phyloP scores from a whole-genome alignment of 2,797 vertebrate genomes.

The Phoeniculus purpureus region DNA sequence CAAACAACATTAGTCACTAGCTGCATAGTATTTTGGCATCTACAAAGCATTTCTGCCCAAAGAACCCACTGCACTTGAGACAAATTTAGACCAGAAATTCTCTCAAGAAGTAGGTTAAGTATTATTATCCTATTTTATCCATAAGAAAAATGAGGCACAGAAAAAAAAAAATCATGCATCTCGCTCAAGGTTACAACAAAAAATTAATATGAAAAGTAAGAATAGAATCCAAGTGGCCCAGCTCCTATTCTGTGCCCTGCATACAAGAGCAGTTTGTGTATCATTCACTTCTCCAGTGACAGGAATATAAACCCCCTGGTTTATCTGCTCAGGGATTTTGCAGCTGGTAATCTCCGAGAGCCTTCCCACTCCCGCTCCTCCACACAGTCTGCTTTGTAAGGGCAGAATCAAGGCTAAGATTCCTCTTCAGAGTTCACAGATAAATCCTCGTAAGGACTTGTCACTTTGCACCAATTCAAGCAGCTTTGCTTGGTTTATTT shows the following conservation, averaged over 20 bases:
- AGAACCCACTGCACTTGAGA: conserved; percentile 40
- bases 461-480: background rate
- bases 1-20: conserved; percentile 43
- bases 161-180: background rate
- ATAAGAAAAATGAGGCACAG: background rate
- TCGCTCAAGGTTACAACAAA: conserved; percentile 28
- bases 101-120: conserved; percentile 46
- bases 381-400: no score
- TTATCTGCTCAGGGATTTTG: background rate
- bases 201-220: conserved; percentile 12
- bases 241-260: background rate
- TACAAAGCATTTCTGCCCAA: conserved; percentile 9
- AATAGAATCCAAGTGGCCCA: background rate
- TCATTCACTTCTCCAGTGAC: background rate
- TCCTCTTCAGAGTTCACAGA: background rate
- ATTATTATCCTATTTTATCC: conserved; percentile 26
- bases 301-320: background rate
- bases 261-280: background rate
- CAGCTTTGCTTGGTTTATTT: background rate
- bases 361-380: background rate
- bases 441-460: background rate
- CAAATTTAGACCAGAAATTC: conserved; percentile 41
- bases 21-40: conserved; percentile 23
- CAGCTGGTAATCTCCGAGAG: background rate
- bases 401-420: no score